Base-by-base conservation (phyloP, 2,113 vertebrate species). In the Hemibagrus wyckioides region DNA sequence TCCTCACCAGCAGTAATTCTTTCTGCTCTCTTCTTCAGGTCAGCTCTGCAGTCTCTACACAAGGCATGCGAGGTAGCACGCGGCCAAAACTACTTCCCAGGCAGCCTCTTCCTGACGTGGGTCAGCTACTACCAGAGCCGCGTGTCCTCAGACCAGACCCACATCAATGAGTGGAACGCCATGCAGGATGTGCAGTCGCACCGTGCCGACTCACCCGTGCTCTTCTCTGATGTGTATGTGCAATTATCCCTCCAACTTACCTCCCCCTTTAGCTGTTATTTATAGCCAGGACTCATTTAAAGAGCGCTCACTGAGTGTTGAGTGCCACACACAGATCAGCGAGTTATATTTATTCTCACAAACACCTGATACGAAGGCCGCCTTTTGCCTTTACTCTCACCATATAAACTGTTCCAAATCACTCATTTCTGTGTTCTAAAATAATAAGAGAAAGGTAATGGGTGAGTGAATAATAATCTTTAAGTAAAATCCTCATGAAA, bases 81-180 rank as follows among this genome's bases (percentile, higher is more conserved):
- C 87, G 96, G 96, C 92, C 96, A 99, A 92, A 99, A 99, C 92
- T 96, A 99, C 93, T 99, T 99, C 92, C 98, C 98, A 2, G 97
- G 98, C 87, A 99, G 98, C 90, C 96, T 99, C 3, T 99, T 99
- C 93, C 95, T 99, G 91, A 99, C 98, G 13, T 99, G 98, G 98
- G 96, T 99, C 93, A 99, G 97, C 95, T 99, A 99, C 92, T 99
- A 99, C 89, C 98, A 99, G 95, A 99, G 97, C 94, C 95, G 96
- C 63, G 94, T 99, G 93, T 96, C 97, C 89, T 99, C 98, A 0
- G 97, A 97, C 94, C 98, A 99, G 92, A 92, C 94, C 0, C 98
- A 97, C 4, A 96, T 99, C 94, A 99, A 99, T 0, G 98, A 99
- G 88, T 99, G 98, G 98, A 99, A 99, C 7, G 97, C 97, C 88